Evolutionary conservation across 2,797 vertebrate species (phyloP), one percentile per base, ranked within the genome.

Genomic region (Halcyon smyrnensis): DNA sequence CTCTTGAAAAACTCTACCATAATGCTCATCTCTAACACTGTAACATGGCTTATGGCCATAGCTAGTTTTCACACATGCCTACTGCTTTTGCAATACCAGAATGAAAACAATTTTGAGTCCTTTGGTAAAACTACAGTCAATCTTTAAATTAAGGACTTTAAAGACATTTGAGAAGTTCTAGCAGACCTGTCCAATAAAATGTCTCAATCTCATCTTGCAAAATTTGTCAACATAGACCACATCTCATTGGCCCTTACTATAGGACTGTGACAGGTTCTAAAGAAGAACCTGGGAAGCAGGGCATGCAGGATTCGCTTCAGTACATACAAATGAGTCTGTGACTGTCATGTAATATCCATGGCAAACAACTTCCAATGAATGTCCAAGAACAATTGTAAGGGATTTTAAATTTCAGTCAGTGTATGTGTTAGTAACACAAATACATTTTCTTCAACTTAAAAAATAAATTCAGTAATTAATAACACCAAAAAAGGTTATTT

Each of bases 111-210:
- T 19, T 77, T n/a, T 11, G 7, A 67, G 43, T 41, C 32, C 45
- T 90, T 46, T 28, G 45, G 34, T 81, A 76, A 95, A 85, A 59
- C 18, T 30, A 16, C 59, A 78, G 46, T 36, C 3, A 46, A 28
- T 30, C 36, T 65, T 87, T 46, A 89, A 90, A 93, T 86, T 9
- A 13, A 12, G 73, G 41, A 48, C 15, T 69, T 45, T 76, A 60
- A 92, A 89, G n/a, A 70, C 36, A 73, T 60, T 79, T 48, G 11
- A 14, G 20, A 80, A 0, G 5, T 91, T 90, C 82, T 83, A 91
- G 84, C 53, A 94, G 84, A 91, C 84, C 70, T 56, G 32, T 54
- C 15, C 13, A 91, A 94, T n/a, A 63, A 84, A 95, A 73, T 3
- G 9, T 8, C 79, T 91, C 41, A 51, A 41, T 74, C 32, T 43